Conservation (phyloP, 2,797 vertebrate genomes). For the Lacerta agilis region DNA sequence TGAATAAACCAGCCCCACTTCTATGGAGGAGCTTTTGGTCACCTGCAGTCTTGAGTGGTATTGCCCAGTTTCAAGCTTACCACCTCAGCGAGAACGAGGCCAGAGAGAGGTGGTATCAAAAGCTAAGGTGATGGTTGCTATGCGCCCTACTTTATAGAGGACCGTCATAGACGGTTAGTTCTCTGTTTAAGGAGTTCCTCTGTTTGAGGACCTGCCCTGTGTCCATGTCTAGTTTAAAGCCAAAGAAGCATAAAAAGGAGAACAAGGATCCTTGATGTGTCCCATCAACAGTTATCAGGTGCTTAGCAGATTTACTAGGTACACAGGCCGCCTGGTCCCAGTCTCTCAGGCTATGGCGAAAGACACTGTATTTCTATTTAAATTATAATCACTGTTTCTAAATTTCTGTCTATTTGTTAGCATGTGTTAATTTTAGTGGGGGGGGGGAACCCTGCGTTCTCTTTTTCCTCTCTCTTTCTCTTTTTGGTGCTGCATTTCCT, state of each 20-base stretch:
- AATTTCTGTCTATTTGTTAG: no score
- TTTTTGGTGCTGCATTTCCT: no score
- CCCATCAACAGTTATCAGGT: background rate
- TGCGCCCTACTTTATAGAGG: background rate
- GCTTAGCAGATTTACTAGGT: background rate
- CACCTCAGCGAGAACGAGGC: background rate
- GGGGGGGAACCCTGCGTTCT: no score
- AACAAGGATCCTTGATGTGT: background rate
- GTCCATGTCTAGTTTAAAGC: background rate
- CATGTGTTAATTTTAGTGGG: no score
- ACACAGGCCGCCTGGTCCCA: background rate
- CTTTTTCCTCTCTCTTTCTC: no score
- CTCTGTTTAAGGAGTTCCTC: background rate
- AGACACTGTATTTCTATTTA: background rate
- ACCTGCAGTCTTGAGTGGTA: background rate
- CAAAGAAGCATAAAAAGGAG: constrained; percentile 63
- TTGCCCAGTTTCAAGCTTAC: background rate
- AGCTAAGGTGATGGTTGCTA: constrained; percentile 11
- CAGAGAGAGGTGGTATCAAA: constrained; percentile 65
- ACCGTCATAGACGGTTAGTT: background rate
- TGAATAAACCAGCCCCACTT: background rate
- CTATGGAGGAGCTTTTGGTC: background rate
- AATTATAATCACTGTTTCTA: background rate
- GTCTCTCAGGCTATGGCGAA: background rate
- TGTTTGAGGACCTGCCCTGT: background rate